phyloP scores from a whole-genome alignment of 2,113 vertebrate species.

The Silurus meridionalis region DNA sequence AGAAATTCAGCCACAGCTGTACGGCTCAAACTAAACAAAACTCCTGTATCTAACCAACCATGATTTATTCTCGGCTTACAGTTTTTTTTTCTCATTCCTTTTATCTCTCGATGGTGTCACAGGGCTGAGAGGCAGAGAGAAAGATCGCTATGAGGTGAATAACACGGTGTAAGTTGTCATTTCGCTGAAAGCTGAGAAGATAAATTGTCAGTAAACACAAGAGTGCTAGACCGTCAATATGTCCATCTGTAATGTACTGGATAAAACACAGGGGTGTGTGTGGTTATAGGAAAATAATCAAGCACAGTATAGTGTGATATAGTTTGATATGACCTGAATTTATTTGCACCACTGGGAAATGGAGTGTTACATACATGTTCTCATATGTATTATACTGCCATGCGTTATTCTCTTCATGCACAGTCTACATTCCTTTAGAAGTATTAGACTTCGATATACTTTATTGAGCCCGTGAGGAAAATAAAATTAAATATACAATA shows the following conservation, averaged over 20 bases:
- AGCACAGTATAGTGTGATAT: neutral
- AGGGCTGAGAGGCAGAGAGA: neutral
- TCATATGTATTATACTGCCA: neutral
- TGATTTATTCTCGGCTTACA: neutral
- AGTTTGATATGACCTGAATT: neutral
- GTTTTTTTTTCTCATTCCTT: neutral
- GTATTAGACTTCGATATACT: no score
- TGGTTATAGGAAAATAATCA: neutral
- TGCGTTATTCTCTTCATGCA: neutral
- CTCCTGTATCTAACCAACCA: neutral
- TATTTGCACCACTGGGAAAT: neutral
- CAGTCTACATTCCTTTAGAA: neutral
- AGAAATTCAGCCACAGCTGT: neutral
- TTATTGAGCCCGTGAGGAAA: no score
- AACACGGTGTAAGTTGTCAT: neutral
- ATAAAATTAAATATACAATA: no score
- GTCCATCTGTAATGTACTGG: neutral
- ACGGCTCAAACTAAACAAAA: neutral
- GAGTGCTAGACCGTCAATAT: neutral
- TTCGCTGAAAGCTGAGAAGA: slow-evolving; percentile 5
- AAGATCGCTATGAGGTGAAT: neutral
- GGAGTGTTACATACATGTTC: neutral
- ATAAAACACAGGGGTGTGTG: neutral
- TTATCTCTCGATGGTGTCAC: neutral
- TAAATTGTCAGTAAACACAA: neutral